Base-by-base conservation (phyloP, 2,797 vertebrate species). In the Sparus aurata region DNA sequence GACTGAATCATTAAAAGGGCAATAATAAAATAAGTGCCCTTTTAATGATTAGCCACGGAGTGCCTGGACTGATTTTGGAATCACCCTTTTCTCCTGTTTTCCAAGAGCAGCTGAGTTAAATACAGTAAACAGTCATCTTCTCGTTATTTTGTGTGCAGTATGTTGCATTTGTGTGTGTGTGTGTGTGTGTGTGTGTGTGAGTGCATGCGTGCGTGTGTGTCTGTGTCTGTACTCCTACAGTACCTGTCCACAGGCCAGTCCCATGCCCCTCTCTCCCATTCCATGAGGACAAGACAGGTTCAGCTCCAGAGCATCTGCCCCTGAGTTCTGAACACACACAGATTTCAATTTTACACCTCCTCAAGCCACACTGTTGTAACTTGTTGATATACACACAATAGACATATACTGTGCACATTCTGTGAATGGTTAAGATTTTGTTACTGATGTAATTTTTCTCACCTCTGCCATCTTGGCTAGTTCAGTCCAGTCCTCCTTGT, bases 231-330 rank as follows among this genome's bases (percentile, higher is more conserved):
- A 34, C 5, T 38, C 34, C 34, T 8, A 38, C 1, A 60, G 1
- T 94, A 97, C 97, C 95, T 98, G 97, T 86, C 97, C 97, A 86
- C 97, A 97, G 77, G 97, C 97, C 92, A 98, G 90, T 27, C 97
- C 97, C 97, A 98, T 98, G 85, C 97, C 97, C 94, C 95, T 85
- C 82, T 94, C 93, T 62, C 93, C 93, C 93, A 94, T 95, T 83
- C 97, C 97, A 73, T 98, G 97, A 87, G 97, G 96, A 94, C 97
- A 98, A 0, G 97, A 98, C 77, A 98, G 87, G 92, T 98, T 98
- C 80, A 98, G 92, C 94, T 98, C 97, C 93, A 98, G 89, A 5
- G 93, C 92, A 63, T 94, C 92, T 55, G 92, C 90, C 80, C 94
- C 92, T 6, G 94, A 94, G 30, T 72, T 62, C 92, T 93, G 58